A percentile compares a stretch with the other conserved stretches of the same genome.
These are phyloP conservation scores for Echinops telfairi DNA, from an alignment of 2,113 vertebrate species.

Conservation along the genomic window DNA sequence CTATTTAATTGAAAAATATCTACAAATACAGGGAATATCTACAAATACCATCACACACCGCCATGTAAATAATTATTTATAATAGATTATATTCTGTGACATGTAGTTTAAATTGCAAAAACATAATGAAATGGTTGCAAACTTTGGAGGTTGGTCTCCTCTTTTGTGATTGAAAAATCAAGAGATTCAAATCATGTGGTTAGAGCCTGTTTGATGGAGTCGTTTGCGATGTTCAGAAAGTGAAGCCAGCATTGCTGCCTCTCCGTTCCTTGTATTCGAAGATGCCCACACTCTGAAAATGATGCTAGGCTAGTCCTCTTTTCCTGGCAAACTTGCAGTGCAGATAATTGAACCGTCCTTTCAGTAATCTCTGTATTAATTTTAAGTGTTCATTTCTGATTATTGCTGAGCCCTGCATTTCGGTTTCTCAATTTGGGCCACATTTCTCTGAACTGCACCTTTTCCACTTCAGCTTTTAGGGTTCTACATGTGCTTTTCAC, in stretches of 20 bases:
- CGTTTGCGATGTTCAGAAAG: neutral
- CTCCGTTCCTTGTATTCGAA: neutral
- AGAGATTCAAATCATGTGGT: neutral
- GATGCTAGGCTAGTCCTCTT: neutral
- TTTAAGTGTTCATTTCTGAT: neutral
- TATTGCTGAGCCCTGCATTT: neutral
- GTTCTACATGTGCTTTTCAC: neutral
- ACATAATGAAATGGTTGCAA: neutral
- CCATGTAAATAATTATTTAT: too few relatives aligned
- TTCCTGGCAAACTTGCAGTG: conserved; percentile 28
- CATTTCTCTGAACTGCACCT: neutral
- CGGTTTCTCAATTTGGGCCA: neutral
- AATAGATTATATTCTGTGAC: too few relatives aligned
- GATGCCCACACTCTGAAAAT: neutral
- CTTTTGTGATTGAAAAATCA: conserved; percentile 19
- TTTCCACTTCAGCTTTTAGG: neutral
- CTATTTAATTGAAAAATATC: too few relatives aligned
- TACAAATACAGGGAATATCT: too few relatives aligned
- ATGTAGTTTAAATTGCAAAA: neutral
- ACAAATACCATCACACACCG: too few relatives aligned
- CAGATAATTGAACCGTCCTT: neutral
- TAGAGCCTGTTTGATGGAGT: neutral
- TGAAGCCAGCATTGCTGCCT: neutral
- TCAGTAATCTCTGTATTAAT: neutral
- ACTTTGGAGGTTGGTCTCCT: neutral